Evolutionary conservation across 2,888 invertebrate genomes (phyloP).

Genomic region (Thymelicus sylvestris): DNA sequence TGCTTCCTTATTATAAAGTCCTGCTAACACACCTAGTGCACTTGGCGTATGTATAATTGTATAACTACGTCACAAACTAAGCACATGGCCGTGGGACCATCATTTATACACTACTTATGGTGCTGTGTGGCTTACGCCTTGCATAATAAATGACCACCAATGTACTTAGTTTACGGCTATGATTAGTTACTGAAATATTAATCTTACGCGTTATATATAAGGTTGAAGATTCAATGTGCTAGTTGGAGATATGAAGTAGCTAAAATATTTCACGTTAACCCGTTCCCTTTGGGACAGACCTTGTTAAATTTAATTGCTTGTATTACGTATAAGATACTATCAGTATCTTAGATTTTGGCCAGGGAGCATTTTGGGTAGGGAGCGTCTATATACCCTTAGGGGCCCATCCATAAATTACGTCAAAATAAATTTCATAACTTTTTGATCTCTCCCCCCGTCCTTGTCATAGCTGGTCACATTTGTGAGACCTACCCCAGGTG

Average conservation of each 20-base stretch:
- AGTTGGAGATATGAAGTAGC: not conserved
- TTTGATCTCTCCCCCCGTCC: too few species aligned
- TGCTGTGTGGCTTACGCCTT: slow-evolving; percentile 15
- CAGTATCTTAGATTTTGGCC: too few species aligned
- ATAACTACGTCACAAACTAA: slow-evolving; percentile 18
- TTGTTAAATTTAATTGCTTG: slow-evolving; percentile 17
- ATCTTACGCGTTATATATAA: not conserved
- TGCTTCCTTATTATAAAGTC: not conserved
- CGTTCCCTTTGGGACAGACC: slow-evolving; percentile 9
- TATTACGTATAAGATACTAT: not conserved
- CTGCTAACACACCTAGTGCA: not conserved
- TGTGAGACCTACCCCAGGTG: too few species aligned
- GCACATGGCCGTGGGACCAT: slow-evolving; percentile 24
- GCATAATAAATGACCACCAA: slow-evolving; percentile 33
- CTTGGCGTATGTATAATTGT: slow-evolving; percentile 7
- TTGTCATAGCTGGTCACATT: too few species aligned
- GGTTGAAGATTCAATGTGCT: not conserved
- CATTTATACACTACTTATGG: slow-evolving; percentile 23
- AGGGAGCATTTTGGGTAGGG: too few species aligned
- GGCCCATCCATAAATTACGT: too few species aligned
- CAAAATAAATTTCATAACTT: too few species aligned
- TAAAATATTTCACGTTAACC: slow-evolving; percentile 6
- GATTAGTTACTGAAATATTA: not conserved
- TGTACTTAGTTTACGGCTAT: slow-evolving; percentile 2
- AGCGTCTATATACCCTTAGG: too few species aligned